Conservation (phyloP, 2,797 vertebrate genomes). For the Mustela erminea region DNA sequence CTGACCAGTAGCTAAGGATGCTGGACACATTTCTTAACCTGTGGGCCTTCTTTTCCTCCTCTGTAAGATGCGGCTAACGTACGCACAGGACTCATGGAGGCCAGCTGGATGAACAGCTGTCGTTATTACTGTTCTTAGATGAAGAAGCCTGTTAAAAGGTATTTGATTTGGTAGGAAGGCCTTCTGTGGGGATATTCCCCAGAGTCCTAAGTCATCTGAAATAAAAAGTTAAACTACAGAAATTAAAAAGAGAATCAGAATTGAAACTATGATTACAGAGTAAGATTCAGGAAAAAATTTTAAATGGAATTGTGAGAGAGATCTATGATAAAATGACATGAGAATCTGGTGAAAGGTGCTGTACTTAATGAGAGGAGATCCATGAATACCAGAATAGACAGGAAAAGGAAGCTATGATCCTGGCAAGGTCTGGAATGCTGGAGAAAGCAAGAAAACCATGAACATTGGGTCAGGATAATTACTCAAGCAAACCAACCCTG, state of each 20-base stretch:
- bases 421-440: not conserved
- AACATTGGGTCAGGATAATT: not conserved
- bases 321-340: not conserved
- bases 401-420: not conserved
- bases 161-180: not conserved
- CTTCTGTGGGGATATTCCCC: not conserved
- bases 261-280: constrained; percentile 13
- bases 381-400: not conserved
- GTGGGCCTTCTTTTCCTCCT: not conserved
- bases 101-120: not conserved
- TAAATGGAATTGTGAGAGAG: not conserved
- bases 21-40: not conserved
- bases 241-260: constrained; percentile 14
- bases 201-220: not conserved
- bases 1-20: not conserved
- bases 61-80: not conserved
- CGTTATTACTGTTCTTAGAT: constrained; percentile 6
- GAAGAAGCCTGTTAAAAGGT: constrained; percentile 12
- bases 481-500: not conserved
- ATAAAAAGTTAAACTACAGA: not conserved
- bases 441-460: constrained; percentile 10
- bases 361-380: not conserved
- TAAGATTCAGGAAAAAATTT: not conserved
- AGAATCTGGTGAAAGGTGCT: not conserved
- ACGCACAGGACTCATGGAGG: not conserved